Evolutionary conservation across 1,140 invertebrate species (phyloP), one percentile per base, ranked within the genome.

Genomic region (Drosophila elegans): DNA sequence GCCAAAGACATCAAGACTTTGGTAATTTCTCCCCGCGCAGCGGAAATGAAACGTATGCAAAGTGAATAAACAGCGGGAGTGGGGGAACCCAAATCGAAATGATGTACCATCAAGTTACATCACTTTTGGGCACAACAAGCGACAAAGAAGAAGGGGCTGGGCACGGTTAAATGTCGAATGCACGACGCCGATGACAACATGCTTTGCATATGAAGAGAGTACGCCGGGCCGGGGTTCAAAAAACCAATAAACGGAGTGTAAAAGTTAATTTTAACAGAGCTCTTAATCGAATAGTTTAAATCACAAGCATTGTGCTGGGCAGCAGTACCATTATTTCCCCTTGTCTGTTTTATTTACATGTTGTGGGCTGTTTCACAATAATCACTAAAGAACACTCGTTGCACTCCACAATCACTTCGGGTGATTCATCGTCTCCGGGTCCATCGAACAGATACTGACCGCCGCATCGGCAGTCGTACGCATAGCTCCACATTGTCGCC

Each of bases 301-400:
- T 57, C 41, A 34, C 42, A 74, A 44, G 53, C 48, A 45, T 45
- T 60, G 48, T 55, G 32, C 39, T 74, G 48, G 51, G 61, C 29
- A 44, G 34, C 42, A 64, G 10, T 62, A 45, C 29, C 55, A 61
- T 64, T 46, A 4, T 61, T 61, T 29, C 9, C 32, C 38, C 41
- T 16, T 21, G 44, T 13, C 16, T 41, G 51, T 27, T 76, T 81
- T 76, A 52, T 52, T 75, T 52, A 9, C 60, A 45, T 16, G 57
- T 59, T 62, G 44, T 36, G 48, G 72, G 39, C n/a, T 52, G 63
- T 73, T 86, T 90, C 52, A 90, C 78, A 77, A 92, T 74, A 67
- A 92, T 90, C 67, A 92, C 88, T 52, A 92, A 78, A 76, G 91
- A 92, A 74, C 91, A 92, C 80, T 92, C 91, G 62, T 55, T 92